Base-by-base conservation (phyloP, 2,113 vertebrate genomes). In the Pitta sordida region DNA sequence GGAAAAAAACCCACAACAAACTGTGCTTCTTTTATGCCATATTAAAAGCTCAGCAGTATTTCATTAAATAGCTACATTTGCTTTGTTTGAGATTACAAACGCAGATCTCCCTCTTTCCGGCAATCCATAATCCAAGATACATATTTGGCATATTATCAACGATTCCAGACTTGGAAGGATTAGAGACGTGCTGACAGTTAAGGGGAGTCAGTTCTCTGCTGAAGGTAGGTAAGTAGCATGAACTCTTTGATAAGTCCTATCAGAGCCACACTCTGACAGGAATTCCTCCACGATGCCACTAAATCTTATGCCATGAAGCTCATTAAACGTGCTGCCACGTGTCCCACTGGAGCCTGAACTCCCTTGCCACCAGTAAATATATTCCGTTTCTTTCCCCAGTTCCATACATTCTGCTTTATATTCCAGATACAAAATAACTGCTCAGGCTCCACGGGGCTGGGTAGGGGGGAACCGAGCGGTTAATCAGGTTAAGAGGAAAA, bases 401-500 rank as follows among this genome's bases (percentile, higher is more conserved):
- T 85, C 85, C 22, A 85, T 15, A 48, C 67, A 26, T 13, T 11
- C 82, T 77, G 41, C 64, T 75, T 94, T 62, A 71, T 73, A 92
- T 78, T 88, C 55, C 71, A 83, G 41, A 77, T 70, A 64, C 43
- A 63, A 29, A 91, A 67, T 37, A 26, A 77, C 59, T 41, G 71
- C 64, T 83, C 63, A 32, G 48, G 64, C 81, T 46, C 4, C 23
- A 37, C 55, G 39, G 32, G 76, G 41, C 24, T 70, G 92, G 80
- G 41, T n/a, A 55, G 15, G 9, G 52, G 26, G 48, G 52, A 51
- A 73, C n/a, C n/a, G n/a, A n/a, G n/a, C n/a, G n/a, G n/a, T 83
- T 92, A 94, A 95, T 94, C 90, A 93, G 89, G 79, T 91, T 91
- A 88, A 92, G 46, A 93, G 13, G 55, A 80, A 94, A 96, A 96